phyloP scores from a whole-genome alignment of 2,797 vertebrate species.

The Prionace glauca region DNA sequence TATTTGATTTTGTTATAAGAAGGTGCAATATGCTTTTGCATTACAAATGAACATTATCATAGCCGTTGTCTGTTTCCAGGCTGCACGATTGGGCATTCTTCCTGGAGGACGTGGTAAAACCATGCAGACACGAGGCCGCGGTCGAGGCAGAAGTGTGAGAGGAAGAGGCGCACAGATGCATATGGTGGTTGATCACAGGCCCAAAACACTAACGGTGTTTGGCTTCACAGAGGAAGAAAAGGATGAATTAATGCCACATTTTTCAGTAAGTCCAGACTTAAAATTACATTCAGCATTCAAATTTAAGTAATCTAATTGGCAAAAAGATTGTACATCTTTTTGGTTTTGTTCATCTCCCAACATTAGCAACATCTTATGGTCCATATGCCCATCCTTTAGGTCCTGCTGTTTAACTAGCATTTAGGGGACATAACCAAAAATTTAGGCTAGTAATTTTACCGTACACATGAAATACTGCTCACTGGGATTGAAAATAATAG shows the following conservation, averaged over 20 bases:
- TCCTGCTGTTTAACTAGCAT: not conserved
- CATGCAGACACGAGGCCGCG: slow-evolving; percentile 57
- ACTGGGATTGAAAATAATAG: not conserved
- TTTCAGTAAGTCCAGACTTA: slow-evolving; percentile 70
- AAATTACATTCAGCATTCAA: not conserved
- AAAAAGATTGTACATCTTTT: not conserved
- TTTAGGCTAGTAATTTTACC: not conserved
- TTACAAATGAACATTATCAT: not conserved
- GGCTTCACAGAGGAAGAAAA: slow-evolving; percentile 85
- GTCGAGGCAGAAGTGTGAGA: slow-evolving; percentile 72
- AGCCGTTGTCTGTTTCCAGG: slow-evolving; percentile 55
- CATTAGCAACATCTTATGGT: not conserved
- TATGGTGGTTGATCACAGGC: slow-evolving; percentile 91
- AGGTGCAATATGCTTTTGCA: not conserved
- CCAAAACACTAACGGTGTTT: slow-evolving; percentile 74
- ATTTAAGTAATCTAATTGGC: not conserved
- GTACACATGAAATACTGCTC: not conserved
- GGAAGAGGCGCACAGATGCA: slow-evolving; percentile 70
- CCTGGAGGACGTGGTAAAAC: slow-evolving; percentile 63
- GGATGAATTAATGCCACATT: slow-evolving; percentile 88
- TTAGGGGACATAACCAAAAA: not conserved
- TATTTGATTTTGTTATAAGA: not conserved
- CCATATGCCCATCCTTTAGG: not conserved
- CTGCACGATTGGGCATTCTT: slow-evolving; percentile 80
- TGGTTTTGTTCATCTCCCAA: not conserved